These are phyloP conservation scores for Morone chrysops DNA, from an alignment of 2,113 vertebrate genomes.

Conservation along the genomic window DNA sequence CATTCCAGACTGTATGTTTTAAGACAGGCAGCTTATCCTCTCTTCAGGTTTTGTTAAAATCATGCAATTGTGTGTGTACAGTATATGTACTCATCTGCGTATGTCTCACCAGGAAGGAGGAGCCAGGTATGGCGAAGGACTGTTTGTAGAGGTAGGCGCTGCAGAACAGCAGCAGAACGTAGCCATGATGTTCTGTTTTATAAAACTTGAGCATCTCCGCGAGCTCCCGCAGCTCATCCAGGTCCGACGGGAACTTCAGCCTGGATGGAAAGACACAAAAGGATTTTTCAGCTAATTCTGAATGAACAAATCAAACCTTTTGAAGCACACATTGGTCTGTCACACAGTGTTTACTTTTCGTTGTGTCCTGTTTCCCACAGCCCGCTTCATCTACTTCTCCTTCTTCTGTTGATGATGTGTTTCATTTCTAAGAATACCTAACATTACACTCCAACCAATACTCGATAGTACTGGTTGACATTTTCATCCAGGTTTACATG, in stretches of 20 bases:
- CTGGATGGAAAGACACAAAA: slow-evolving; percentile 51
- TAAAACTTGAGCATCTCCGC: slow-evolving; percentile 90
- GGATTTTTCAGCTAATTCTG: background rate
- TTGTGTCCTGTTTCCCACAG: too few species aligned
- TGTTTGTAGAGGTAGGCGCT: slow-evolving; percentile 98
- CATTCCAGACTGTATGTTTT: background rate
- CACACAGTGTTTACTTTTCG: too few species aligned
- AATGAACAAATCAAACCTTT: background rate
- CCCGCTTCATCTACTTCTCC: background rate
- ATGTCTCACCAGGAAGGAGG: slow-evolving; percentile 91
- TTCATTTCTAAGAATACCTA: background rate
- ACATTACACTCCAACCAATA: too few species aligned
- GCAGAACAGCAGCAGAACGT: slow-evolving; percentile 93
- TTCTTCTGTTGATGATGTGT: background rate
- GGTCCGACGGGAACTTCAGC: slow-evolving; percentile 93
- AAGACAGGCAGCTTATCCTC: background rate
- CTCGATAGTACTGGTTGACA: too few species aligned
- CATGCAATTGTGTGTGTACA: background rate
- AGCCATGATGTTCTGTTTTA: slow-evolving; percentile 88
- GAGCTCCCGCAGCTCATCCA: slow-evolving; percentile 91
- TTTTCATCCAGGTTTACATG: too few species aligned
- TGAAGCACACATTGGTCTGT: background rate
- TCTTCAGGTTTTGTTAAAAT: background rate
- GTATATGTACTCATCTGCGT: background rate
- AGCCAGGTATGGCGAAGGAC: slow-evolving; percentile 97